Base-by-base conservation (phyloP, 1,140 invertebrate species). In the Cyphomyrmex costatus region DNA sequence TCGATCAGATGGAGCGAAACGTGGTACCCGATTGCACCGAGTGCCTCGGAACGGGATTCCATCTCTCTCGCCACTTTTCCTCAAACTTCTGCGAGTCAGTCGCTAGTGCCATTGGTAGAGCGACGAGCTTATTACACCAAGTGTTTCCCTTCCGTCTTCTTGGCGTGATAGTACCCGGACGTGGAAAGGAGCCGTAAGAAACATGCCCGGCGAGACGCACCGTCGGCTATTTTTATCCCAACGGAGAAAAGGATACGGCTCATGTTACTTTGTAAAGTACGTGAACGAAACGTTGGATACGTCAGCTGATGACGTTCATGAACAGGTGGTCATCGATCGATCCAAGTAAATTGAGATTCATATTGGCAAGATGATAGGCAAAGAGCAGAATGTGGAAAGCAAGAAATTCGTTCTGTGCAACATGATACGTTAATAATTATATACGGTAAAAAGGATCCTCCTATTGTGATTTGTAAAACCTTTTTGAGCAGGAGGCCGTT, bases 151-250 rank as follows among this genome's bases (percentile, higher is more conserved):
- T 87, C 80, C 77, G 78, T 87, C 71, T 89, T 71, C n/a, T 14
- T 33, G 46, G 27, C 65, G 73, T 51, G 30, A 86, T 36, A 60
- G 49, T 24, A 53, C 36, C 58, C 70, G 61, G 49, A 86, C 42
- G 56, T 51, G 16, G 53, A 19, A 86, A 56, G 60, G 56, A 56
- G 49, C 33, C 53, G 49, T 65, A 65, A 77, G 83, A 76, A 76
- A 86, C 83, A 74, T 33, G 49, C 30, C 1, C 42, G 80, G 21
- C 27, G 10, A 76, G n/a, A 60, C 63, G 76, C 33, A 30, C 12
- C 61, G 33, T 36, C 24, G 68, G 84, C 51, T 89, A 88, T 86
- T 89, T 89, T 89, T 89, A 89, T 78, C 71, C 5, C 73, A 30
- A 8, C 24, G 71, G 10, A 85, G 82, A 78, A 49, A 83, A 30